Evolutionary conservation across 2,888 invertebrate genomes (phyloP).

Genomic region (Oscheius sp.): DNA sequence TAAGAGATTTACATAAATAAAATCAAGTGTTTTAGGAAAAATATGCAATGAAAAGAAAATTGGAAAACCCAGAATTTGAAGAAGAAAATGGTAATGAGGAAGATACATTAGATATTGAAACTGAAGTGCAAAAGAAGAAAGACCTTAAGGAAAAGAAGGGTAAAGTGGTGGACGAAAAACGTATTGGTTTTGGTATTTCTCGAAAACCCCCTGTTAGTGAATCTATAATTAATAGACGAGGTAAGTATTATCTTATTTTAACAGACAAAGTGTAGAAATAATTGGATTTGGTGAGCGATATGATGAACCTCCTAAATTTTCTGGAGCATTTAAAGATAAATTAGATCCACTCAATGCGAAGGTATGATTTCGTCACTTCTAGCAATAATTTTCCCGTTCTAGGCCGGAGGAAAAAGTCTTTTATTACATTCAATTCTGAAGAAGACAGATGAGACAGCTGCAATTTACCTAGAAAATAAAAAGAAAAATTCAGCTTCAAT

Average conservation of each 20-base stretch:
- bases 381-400: background rate
- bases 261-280: conserved; percentile 45
- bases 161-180: conserved; percentile 6
- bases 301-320: conserved; percentile 62
- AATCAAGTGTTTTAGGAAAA: conserved; percentile 4
- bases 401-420: conserved; percentile 60
- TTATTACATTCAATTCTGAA: conserved; percentile 55
- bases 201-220: conserved; percentile 14
- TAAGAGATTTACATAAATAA: background rate
- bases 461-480: conserved; percentile 36
- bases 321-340: conserved; percentile 45
- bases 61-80: background rate
- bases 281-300: conserved; percentile 63
- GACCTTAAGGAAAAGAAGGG: conserved; percentile 13
- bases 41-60: background rate
- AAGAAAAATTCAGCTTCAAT: conserved; percentile 24
- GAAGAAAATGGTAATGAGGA: background rate
- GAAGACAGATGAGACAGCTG: conserved; percentile 33
- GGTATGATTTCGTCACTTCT: conserved; percentile 26
- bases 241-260: conserved; percentile 27
- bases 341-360: conserved; percentile 53
- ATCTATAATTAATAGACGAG: conserved; percentile 43
- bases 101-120: background rate
- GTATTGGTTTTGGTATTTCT: background rate
- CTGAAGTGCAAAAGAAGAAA: background rate